Base-by-base conservation (phyloP, 2,888 invertebrate genomes). In the Stratiomys singularior region DNA sequence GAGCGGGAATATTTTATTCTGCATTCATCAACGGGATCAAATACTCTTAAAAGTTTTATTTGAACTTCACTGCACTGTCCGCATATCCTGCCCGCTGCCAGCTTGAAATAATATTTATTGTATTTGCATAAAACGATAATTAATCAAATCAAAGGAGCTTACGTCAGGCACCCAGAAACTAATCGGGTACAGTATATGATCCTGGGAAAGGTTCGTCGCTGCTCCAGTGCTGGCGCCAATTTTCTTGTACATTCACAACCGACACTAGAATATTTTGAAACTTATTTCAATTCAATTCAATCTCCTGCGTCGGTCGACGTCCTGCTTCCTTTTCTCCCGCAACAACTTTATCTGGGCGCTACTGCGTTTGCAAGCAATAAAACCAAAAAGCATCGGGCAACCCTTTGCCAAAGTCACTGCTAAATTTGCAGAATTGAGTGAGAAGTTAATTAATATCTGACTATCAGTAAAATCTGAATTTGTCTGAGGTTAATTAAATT, bases 61-160 rank as follows among this genome's bases (percentile, higher is more conserved):
- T n/a, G n/a, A n/a, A n/a, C n/a, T n/a, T n/a, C n/a, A n/a, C n/a
- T n/a, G n/a, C n/a, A n/a, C n/a, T n/a, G n/a, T n/a, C n/a, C n/a
- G n/a, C n/a, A n/a, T n/a, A 37, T 5, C 37, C 9, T 37, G 3
- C 9, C 37, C 37, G 5, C 37, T 37, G 9, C n/a, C n/a, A 37
- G 37, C 9, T 37, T 9, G 52, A 15, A 52, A 21, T 25, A 21
- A 60, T 21, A 21, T 25, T 67, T 23, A 9, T 15, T 27, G 28
- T 37, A 74, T 74, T 74, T 74, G 9, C 74, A 74, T 60, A 74
- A 74, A 74, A 44, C 60, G 44, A 15, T 44, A 60, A 74, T 74
- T 74, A 60, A 74, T 74, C 74, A 74, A 74, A 74, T 74, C 18
- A 74, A 60, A 74, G 30, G 37, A 37, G 74, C 74, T 74, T 74